Conservation (phyloP, 2,888 invertebrate genomes). For the Pycnomerus fuliginosus region DNA sequence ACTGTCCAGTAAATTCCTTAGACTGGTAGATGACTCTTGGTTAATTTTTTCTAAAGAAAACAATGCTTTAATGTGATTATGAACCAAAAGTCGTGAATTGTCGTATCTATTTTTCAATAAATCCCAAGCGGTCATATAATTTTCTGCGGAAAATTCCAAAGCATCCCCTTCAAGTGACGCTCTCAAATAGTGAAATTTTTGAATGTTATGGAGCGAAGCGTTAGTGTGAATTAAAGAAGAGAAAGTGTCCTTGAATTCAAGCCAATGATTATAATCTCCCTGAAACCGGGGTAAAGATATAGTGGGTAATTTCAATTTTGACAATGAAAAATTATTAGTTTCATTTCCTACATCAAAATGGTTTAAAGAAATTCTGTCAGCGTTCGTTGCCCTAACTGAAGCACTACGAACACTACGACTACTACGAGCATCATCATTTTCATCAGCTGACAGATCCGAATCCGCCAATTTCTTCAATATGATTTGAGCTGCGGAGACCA, state of each 20-base stretch:
- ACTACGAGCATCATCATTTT: not conserved
- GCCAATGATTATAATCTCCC: slow-evolving; percentile 9
- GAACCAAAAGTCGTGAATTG: slow-evolving; percentile 24
- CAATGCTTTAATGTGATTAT: slow-evolving; percentile 18
- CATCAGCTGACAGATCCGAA: not conserved
- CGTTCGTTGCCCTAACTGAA: not conserved
- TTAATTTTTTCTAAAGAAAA: slow-evolving; percentile 17
- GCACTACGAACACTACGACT: too few relatives aligned
- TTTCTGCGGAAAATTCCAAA: slow-evolving; percentile 19
- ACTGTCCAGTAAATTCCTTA: slow-evolving; percentile 10
- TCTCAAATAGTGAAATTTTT: slow-evolving; percentile 16
- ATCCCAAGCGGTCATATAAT: slow-evolving; percentile 25
- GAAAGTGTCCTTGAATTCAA: slow-evolving; percentile 20
- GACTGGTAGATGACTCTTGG: slow-evolving; percentile 3
- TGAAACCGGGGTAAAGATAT: slow-evolving; percentile 3
- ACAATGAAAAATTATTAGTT: too few relatives aligned
- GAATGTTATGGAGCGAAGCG: slow-evolving; percentile 3
- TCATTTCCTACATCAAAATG: too few relatives aligned
- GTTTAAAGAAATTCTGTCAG: too few relatives aligned
- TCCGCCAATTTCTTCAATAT: not conserved
- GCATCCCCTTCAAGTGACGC: slow-evolving; percentile 5
- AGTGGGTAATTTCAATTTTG: slow-evolving; percentile 2
- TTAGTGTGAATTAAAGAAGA: slow-evolving; percentile 17
- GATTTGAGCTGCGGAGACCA: not conserved
- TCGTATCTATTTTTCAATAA: slow-evolving; percentile 21